These are phyloP conservation scores for Muscicapa striata DNA, from an alignment of 2,797 vertebrate species.

Conservation along the genomic window DNA sequence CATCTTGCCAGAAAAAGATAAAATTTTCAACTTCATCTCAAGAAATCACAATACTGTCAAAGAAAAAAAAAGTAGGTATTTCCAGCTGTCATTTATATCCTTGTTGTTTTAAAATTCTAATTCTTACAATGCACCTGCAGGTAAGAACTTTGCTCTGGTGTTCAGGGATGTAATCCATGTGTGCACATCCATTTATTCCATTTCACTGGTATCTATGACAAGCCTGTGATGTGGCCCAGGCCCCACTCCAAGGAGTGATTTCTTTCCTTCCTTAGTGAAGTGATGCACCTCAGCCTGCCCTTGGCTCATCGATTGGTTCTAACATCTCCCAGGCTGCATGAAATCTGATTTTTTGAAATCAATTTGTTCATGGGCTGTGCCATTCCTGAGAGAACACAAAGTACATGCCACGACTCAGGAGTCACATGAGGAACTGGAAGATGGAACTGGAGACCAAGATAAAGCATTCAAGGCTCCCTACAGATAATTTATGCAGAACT, in stretches of 20 bases:
- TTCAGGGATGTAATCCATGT: slow-evolving; percentile 2
- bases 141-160: background rate
- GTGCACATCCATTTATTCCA: slow-evolving; percentile 10
- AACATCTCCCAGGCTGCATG: slow-evolving; percentile 48
- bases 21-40: background rate
- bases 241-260: slow-evolving; percentile 33
- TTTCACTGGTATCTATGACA: slow-evolving; percentile 24
- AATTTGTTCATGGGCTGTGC: background rate
- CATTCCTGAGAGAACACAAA: slow-evolving; percentile 14
- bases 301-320: slow-evolving; percentile 38
- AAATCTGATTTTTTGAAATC: slow-evolving; percentile 47
- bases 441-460: background rate
- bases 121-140: background rate
- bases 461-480: background rate
- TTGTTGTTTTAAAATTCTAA: background rate
- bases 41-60: background rate
- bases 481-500: background rate
- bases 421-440: background rate
- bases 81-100: background rate
- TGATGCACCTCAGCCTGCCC: slow-evolving; percentile 55
- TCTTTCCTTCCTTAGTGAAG: slow-evolving; percentile 10
- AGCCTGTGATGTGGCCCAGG: slow-evolving; percentile 48
- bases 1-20: background rate
- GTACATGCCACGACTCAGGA: background rate
- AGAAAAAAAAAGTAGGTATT: background rate